Evolutionary conservation across 2,797 vertebrate species (phyloP).

Genomic region (Sebastolobus alascanus): DNA sequence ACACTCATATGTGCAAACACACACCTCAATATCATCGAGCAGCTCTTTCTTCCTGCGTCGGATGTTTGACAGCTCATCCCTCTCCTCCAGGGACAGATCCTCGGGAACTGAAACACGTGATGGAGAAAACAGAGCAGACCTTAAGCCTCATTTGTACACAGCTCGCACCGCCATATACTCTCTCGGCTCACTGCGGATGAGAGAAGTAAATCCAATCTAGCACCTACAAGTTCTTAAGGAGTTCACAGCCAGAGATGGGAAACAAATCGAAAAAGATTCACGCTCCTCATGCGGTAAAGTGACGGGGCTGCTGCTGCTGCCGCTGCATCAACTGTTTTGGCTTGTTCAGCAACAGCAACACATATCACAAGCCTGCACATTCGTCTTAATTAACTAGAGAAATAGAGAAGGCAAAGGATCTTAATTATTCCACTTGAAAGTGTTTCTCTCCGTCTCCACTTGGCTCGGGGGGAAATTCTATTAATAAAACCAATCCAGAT

Average conservation of each 20-base stretch:
- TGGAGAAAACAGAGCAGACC: slow-evolving; percentile 44
- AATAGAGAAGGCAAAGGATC: slow-evolving; percentile 41
- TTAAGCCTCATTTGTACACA: slow-evolving; percentile 16
- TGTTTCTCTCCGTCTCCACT: slow-evolving; percentile 55
- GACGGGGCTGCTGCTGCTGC: slow-evolving; percentile 16
- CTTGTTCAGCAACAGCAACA: slow-evolving; percentile 56
- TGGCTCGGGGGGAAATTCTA: slow-evolving; percentile 60
- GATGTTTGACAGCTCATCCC: slow-evolving; percentile 95
- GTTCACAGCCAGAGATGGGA: slow-evolving; percentile 6
- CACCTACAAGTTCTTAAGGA: background rate
- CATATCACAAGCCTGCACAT: slow-evolving; percentile 46
- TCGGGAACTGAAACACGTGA: slow-evolving; percentile 89
- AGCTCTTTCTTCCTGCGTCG: slow-evolving; percentile 96
- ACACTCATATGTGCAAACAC: slow-evolving; percentile 5
- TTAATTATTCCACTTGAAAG: slow-evolving; percentile 79
- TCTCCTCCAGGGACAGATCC: slow-evolving; percentile 94
- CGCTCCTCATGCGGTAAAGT: background rate
- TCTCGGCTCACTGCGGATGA: background rate
- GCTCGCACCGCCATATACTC: background rate
- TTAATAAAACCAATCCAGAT: slow-evolving; percentile 81
- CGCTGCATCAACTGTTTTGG: slow-evolving; percentile 17
- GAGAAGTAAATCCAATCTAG: slow-evolving; percentile 8
- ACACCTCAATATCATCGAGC: slow-evolving; percentile 97
- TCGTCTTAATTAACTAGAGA: slow-evolving; percentile 72
- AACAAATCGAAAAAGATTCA: background rate